phyloP scores from a whole-genome alignment of 2,113 vertebrate species.

The Campylorhamphus procurvoides region DNA sequence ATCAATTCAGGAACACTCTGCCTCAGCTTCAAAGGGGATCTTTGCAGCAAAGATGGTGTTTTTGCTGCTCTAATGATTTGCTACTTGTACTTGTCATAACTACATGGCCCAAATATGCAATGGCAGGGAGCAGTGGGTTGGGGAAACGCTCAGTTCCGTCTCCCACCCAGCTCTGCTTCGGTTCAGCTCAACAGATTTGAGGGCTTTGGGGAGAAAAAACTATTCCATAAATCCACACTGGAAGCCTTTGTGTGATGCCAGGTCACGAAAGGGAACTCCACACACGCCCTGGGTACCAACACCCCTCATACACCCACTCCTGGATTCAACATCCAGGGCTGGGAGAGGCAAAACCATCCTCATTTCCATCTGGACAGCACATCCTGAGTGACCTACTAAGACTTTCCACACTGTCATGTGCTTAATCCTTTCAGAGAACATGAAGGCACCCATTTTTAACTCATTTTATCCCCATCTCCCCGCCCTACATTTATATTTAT shows the following conservation, averaged over 20 bases:
- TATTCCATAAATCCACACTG: background rate
- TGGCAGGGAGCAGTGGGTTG: background rate
- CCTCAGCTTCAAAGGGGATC: slow-evolving; percentile 76
- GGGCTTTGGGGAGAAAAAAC: background rate
- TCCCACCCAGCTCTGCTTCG: background rate
- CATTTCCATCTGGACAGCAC: background rate
- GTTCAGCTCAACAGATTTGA: background rate
- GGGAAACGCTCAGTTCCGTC: background rate
- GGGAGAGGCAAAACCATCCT: fast-evolving
- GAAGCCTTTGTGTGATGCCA: background rate
- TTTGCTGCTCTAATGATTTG: slow-evolving; percentile 76
- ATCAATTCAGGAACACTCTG: slow-evolving; percentile 80
- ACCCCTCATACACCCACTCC: too few relatives aligned
- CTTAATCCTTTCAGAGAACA: background rate
- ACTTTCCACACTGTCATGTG: background rate
- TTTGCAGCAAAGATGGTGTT: slow-evolving; percentile 56
- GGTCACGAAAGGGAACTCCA: background rate
- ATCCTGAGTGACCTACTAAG: background rate
- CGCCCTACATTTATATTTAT: fast-evolving
- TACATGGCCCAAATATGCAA: slow-evolving; percentile 58
- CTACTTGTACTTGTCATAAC: slow-evolving; percentile 80
- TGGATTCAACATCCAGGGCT: background rate
- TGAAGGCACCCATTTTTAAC: background rate
- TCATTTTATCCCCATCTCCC: background rate
- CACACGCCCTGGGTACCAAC: fast-evolving